Evolutionary conservation across 2,797 vertebrate species (phyloP), one percentile per base, ranked within the genome.

Genomic region (Pseudomugil tenellus): DNA sequence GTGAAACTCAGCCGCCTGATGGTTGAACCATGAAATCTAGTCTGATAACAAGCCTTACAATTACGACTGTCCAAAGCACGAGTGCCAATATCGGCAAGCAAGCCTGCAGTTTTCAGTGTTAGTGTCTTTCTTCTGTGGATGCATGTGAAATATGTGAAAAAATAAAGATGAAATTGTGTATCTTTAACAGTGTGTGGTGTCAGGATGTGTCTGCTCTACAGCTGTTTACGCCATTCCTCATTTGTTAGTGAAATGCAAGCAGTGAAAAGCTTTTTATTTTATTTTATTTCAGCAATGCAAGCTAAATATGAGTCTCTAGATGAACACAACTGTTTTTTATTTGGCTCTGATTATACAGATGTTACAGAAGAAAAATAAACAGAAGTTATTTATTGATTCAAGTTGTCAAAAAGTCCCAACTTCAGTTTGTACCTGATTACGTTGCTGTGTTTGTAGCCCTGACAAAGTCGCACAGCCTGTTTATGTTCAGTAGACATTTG

Each of bases 141-240:
- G 87, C 83, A 91, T 91, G 83, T 90, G 74, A 87, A 84, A 83
- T 87, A 86, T 71, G 89, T 86, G 71, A 68, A 68, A 67, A 85
- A 89, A 85, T 90, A 89, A 91, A 91, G 63, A 73, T 67, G 31
- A 31, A 63, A 51, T 69, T 19, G 37, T 59, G 61, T 74, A 79
- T 49, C 67, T 79, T 76, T 61, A 56, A 34, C 0, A 0, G 31
- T 13, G 37, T 58, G 26, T 0, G 5, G 56, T 55, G 23, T 35
- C 23, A 1, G 10, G 1, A 3, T 58, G 57, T 12, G 21, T 70
- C 61, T 37, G 32, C 46, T 19, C 2, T 11, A 39, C 62, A 67
- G 67, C 46, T 59, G 63, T 58, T 43, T 49, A 26, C 3, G 31
- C 19, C 11, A 3, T 34, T 3, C 19, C 19, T 51, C 11, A 0